Evolutionary conservation across 2,113 vertebrate species (phyloP).

Genomic region (Heptranchias perlo): DNA sequence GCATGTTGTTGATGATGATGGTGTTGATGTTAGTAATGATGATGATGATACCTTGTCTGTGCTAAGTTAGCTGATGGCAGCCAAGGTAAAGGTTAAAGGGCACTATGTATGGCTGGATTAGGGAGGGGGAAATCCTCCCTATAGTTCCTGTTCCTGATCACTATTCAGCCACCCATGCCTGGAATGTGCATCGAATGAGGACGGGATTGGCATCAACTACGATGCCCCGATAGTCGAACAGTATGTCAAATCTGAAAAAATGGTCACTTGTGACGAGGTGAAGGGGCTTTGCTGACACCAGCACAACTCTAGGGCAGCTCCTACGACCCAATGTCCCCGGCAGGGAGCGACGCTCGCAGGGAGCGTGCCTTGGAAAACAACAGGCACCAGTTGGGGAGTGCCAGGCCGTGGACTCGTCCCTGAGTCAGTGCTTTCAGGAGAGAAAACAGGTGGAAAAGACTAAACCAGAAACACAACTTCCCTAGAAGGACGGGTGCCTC

Average conservation of each 20-base stretch:
- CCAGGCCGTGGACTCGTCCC: too few species aligned
- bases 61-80: not conserved
- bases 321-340: not conserved
- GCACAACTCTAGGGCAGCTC: too few species aligned
- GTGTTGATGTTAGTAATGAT: not conserved
- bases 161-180: not conserved
- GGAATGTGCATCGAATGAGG: not conserved
- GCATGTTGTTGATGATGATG: not conserved
- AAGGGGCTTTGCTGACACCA: not conserved
- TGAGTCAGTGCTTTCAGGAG: too few species aligned
- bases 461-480: not conserved
- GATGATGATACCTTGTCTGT: not conserved
- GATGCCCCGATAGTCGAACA: not conserved
- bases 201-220: not conserved
- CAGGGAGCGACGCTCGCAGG: too few species aligned
- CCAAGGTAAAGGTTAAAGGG: not conserved
- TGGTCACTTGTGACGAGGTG: not conserved
- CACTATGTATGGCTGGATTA: not conserved
- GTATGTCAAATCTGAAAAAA: not conserved
- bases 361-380: too few species aligned
- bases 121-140: not conserved
- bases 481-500: not conserved
- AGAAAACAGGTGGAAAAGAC: not conserved
- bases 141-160: not conserved
- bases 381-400: not conserved